A percentile compares a stretch with the other conserved stretches of the same genome.
Evolutionary conservation across 92 coral and sea anemone species (phyloP).

Genomic region (Desmophyllum pertusum): DNA sequence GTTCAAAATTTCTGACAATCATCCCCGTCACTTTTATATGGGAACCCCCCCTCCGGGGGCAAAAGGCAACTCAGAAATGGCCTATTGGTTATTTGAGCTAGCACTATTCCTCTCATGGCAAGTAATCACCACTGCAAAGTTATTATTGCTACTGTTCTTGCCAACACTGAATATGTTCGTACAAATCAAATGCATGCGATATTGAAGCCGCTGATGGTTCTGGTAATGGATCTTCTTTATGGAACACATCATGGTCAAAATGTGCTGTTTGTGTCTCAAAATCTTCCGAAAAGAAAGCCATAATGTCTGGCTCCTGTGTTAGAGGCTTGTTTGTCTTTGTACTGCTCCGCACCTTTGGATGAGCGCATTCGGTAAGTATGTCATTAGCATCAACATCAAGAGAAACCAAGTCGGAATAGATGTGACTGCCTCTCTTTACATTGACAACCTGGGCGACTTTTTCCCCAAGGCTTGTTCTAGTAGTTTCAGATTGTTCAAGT

Average conservation of each 20-base stretch:
- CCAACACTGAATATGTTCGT: slow-evolving; percentile 89
- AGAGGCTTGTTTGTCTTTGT: slow-evolving; percentile 53
- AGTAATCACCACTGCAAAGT: too few relatives aligned
- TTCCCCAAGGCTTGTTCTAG: slow-evolving; percentile 78
- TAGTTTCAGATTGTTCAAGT: slow-evolving; percentile 82
- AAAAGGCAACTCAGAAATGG: too few relatives aligned
- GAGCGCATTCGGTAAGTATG: slow-evolving; percentile 61
- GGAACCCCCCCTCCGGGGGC: too few relatives aligned
- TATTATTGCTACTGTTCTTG: slow-evolving; percentile 32
- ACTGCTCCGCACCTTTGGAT: slow-evolving; percentile 58
- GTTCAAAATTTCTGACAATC: too few relatives aligned
- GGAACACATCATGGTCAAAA: slow-evolving; percentile 63
- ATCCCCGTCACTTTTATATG: too few relatives aligned
- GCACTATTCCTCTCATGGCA: too few relatives aligned
- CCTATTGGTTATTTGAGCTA: too few relatives aligned
- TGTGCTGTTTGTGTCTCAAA: slow-evolving; percentile 85
- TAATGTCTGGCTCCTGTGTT: slow-evolving; percentile 82
- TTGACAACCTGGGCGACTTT: slow-evolving; percentile 87
- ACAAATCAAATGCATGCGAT: slow-evolving; percentile 86
- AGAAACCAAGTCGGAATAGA: slow-evolving; percentile 82
- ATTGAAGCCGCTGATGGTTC: slow-evolving; percentile 55
- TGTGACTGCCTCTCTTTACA: slow-evolving; percentile 72
- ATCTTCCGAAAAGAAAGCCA: slow-evolving; percentile 85
- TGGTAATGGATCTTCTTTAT: slow-evolving; percentile 56
- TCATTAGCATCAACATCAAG: slow-evolving; percentile 80